Evolutionary conservation across 2,797 vertebrate species (phyloP).

Genomic region (Acestrorhynchus altus): DNA sequence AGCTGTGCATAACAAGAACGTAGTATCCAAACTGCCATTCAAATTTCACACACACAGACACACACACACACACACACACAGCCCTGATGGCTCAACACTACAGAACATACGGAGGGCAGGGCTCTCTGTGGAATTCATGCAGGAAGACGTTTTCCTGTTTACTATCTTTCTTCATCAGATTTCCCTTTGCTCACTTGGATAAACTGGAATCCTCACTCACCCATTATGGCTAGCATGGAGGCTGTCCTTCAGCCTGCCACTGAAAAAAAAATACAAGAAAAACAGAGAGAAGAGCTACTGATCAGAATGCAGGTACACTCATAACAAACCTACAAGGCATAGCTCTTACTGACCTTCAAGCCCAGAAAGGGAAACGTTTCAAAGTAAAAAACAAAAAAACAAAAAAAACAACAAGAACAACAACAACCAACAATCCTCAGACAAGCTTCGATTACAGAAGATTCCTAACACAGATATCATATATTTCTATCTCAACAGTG

Average conservation of each 20-base stretch:
- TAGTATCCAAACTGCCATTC: slow-evolving; percentile 16
- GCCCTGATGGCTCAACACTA: slow-evolving; percentile 9
- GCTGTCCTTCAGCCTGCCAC: neutral
- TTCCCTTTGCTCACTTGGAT: slow-evolving; percentile 1
- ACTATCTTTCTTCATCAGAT: slow-evolving; percentile 1
- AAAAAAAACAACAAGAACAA: neutral
- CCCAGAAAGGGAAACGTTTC: neutral
- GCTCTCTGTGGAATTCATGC: neutral
- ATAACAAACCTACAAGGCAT: slow-evolving; percentile 6
- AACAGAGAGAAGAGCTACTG: slow-evolving; percentile 10
- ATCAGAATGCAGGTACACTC: slow-evolving; percentile 9
- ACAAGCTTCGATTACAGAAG: slow-evolving; percentile 8
- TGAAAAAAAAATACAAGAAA: slow-evolving; percentile 36
- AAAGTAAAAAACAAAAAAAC: slow-evolving; percentile 9
- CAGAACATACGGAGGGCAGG: slow-evolving; percentile 18
- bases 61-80: neutral
- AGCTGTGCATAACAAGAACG: neutral
- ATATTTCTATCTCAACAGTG: slow-evolving; percentile 8
- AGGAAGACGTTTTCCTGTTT: slow-evolving; percentile 28
- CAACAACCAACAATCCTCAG: neutral
- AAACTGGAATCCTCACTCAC: slow-evolving; percentile 15
- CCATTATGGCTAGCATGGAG: neutral
- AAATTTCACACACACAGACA: slow-evolving; percentile 23
- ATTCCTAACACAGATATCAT: neutral
- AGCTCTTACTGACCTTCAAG: slow-evolving; percentile 18